These are phyloP conservation scores for Ceratotherium simum DNA, from an alignment of 2,113 vertebrate genomes.

Conservation along the genomic window DNA sequence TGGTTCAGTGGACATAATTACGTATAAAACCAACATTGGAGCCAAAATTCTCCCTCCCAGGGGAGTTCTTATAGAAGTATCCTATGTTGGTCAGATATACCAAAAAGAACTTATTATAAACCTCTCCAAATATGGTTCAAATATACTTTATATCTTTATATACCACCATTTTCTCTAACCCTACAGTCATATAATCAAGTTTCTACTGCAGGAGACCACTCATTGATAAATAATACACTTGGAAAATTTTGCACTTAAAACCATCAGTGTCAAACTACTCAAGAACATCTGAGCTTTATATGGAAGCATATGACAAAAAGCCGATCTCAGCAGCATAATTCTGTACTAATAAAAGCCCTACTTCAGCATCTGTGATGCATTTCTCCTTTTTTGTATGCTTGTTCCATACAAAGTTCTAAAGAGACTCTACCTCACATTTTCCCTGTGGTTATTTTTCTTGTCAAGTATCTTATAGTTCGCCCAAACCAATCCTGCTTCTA, in stretches of 20 bases:
- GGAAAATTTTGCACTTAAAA: neutral
- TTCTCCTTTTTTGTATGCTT: neutral
- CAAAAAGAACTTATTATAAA: neutral
- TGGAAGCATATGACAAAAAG: neutral
- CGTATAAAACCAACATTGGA: neutral
- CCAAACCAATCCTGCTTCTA: neutral
- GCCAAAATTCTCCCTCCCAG: neutral
- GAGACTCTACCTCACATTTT: neutral
- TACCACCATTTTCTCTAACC: neutral
- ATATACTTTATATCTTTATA: neutral
- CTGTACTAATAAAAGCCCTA: neutral
- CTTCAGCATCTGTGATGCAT: neutral
- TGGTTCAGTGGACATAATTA: neutral
- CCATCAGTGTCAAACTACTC: neutral
- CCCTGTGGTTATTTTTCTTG: neutral
- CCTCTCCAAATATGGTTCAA: neutral
- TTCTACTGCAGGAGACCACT: neutral
- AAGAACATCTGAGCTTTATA: neutral
- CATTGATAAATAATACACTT: neutral
- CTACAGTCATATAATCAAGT: neutral
- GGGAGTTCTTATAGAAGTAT: neutral
- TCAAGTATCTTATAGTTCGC: neutral
- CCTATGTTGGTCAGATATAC: neutral
- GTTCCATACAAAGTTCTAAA: neutral
- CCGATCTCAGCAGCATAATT: neutral